phyloP scores from a whole-genome alignment of 2,888 invertebrate genomes.

The Caenorhabditis macrosperma region DNA sequence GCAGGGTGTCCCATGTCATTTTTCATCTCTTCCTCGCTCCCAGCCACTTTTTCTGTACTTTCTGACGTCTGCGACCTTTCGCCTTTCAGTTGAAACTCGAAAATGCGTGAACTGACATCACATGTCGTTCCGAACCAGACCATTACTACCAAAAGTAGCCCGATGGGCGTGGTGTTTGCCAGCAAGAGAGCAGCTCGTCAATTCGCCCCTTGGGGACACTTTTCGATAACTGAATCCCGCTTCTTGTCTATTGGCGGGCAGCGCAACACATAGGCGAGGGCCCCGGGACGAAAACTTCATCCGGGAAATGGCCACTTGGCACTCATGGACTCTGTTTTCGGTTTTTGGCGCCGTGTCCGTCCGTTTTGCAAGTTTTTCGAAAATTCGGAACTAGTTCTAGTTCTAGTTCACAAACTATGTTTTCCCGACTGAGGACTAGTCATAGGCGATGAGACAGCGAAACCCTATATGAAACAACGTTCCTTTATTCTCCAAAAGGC shows the following conservation, averaged over 20 bases:
- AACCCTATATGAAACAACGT: too few species aligned
- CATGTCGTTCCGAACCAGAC: not conserved
- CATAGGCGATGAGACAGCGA: too few species aligned
- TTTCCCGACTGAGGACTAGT: too few species aligned
- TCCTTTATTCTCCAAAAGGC: too few species aligned
- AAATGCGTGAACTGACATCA: not conserved
- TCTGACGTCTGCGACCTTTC: not conserved
- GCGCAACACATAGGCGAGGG: constrained; percentile 23
- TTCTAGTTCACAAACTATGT: too few species aligned
- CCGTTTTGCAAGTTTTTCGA: not conserved
- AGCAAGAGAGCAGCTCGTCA: constrained; percentile 55
- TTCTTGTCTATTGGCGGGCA: constrained; percentile 38
- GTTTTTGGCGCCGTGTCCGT: not conserved
- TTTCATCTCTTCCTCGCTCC: constrained; percentile 7
- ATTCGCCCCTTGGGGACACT: constrained; percentile 62
- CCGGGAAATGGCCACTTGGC: constrained; percentile 26
- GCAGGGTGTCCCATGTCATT: constrained; percentile 55
- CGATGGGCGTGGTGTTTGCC: constrained; percentile 18
- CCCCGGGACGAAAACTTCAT: constrained; percentile 8
- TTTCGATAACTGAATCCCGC: constrained; percentile 63
- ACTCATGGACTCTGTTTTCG: constrained; percentile 10
- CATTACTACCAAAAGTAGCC: constrained; percentile 5
- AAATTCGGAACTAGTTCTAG: too few species aligned
- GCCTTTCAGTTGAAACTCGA: not conserved
- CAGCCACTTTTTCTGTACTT: constrained; percentile 8